Percentiles rank a stretch among this genome's conserved stretches.
These are phyloP conservation scores for Pegoplata infirma DNA, from an alignment of 2,888 invertebrate species.

Conservation along the genomic window DNA sequence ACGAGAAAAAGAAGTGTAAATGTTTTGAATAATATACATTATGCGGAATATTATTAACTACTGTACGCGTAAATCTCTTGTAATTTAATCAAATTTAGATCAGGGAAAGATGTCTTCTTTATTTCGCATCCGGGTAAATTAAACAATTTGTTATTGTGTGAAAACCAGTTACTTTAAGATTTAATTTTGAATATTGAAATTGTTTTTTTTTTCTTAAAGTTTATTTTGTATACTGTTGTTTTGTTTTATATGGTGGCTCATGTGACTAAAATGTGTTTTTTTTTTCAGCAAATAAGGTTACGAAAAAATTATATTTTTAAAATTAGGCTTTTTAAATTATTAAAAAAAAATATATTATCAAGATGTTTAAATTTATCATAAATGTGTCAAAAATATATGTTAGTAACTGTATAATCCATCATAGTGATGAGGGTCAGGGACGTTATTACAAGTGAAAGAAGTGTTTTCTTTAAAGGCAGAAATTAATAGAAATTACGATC, in stretches of 20 bases:
- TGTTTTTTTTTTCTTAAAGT: not conserved
- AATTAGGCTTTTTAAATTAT: too few species aligned
- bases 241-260: too few species aligned
- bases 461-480: too few species aligned
- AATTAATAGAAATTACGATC: too few species aligned
- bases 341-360: too few species aligned
- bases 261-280: too few species aligned
- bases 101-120: slow-evolving; percentile 44
- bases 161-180: not conserved
- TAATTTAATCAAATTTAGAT: slow-evolving; percentile 64
- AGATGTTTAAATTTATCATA: not conserved
- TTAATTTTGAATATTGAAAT: not conserved
- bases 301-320: too few species aligned
- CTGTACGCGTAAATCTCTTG: slow-evolving; percentile 42
- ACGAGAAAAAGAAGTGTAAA: not conserved
- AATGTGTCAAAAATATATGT: not conserved
- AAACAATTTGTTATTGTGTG: slow-evolving; percentile 47
- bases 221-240: too few species aligned
- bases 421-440: too few species aligned
- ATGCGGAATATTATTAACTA: not conserved
- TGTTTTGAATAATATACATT: not conserved
- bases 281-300: too few species aligned
- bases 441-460: too few species aligned
- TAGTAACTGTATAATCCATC: too few species aligned
- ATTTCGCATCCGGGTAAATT: slow-evolving; percentile 60